These are phyloP conservation scores for Galerucella pusilla DNA, from an alignment of 2,888 invertebrate species.

Conservation along the genomic window DNA sequence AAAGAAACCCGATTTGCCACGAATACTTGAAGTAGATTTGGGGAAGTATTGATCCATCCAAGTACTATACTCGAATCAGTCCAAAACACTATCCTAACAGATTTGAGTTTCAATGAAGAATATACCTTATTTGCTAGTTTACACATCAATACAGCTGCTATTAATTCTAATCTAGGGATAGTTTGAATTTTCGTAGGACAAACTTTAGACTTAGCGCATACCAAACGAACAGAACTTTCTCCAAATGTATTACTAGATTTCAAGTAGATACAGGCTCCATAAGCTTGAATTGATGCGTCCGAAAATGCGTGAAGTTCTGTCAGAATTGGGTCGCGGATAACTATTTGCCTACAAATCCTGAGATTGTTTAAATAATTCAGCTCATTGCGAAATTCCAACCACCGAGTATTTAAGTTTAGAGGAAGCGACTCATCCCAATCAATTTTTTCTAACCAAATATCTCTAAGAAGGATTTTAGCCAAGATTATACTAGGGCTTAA, in stretches of 20 bases:
- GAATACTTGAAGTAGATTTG: conserved; percentile 34
- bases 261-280: conserved; percentile 15
- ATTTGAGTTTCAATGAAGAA: no score
- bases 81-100: not conserved
- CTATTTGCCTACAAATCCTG: no score
- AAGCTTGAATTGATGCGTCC: conserved; percentile 11
- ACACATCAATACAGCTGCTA: no score
- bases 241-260: not conserved
- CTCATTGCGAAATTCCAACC: no score
- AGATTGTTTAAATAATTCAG: no score
- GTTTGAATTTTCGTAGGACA: conserved; percentile 6
- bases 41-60: conserved; percentile 15
- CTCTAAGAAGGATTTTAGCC: no score
- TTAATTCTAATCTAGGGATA: conserved; percentile 2
- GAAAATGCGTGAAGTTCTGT: conserved; percentile 13
- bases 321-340: no score
- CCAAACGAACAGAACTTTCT: not conserved
- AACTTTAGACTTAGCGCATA: conserved; percentile 10
- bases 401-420: no score
- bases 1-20: conserved; percentile 35
- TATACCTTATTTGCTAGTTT: no score
- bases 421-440: no score
- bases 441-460: no score
- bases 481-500: no score
- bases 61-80: conserved; percentile 10